Evolutionary conservation across 2,113 vertebrate species (phyloP), one percentile per base, ranked within the genome.

Genomic region (Forbesichthys agassizii): DNA sequence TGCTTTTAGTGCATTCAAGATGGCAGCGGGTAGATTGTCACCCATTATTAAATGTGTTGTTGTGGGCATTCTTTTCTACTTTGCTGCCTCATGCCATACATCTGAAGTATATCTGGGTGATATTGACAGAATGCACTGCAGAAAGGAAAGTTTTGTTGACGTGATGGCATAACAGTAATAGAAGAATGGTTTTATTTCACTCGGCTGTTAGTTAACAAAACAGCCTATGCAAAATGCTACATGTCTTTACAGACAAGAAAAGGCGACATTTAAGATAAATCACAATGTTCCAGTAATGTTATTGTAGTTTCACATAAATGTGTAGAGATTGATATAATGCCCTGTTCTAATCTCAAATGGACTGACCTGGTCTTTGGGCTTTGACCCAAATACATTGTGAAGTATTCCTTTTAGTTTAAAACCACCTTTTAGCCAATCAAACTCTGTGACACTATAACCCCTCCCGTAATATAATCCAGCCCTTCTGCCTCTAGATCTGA

Each of bases 401-500:
- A 71, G 20, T 11, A 66, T 49, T 71, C 33, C 57, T 48, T 20
- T 67, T 60, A 54, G 12, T 51, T n/a, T 46, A 58, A 58, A 33
- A 11, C 54, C 54, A 52, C 20, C 52, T 54, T 64, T 52, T 33
- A 33, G 20, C 48, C 62, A 3, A 7, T 60, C 33, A 70, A 73
- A 78, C 66, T 33, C 27, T 10, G 64, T 48, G 46, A 60, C 2
- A 8, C 63, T 62, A 12, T 46, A 48, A 47, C 18, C 55, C 9
- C 52, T 62, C 52, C 57, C 6, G 13, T n/a, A 3, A 69, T 10
- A 61, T 7, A 36, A 48, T 16, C 16, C 51, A 74, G 48, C 12
- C 27, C 58, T 57, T 74, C 70, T n/a, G 60, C 65, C 53, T 74
- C 49, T 60, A 16, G 68, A 61, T 51, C 46, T 27, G 3, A 7